Base-by-base conservation (phyloP, 2,888 invertebrate species). In the Oithona nana region DNA sequence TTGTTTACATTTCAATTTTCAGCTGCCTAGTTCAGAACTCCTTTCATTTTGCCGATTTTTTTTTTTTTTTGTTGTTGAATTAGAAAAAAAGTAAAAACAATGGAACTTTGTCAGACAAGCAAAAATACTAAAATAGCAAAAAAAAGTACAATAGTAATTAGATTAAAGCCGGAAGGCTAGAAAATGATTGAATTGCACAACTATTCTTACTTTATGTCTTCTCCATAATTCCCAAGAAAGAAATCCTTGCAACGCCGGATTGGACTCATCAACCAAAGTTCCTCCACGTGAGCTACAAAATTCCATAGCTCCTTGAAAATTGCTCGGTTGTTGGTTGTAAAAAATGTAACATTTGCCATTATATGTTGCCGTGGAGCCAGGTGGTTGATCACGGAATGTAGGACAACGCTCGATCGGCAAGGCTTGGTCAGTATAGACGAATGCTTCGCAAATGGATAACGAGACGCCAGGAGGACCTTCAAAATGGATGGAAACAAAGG, bases 331-430 rank as follows among this genome's bases (percentile, higher is more conserved):
- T 13, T 86, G 78, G 71, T 88, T 87, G 75, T 92, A 89, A 77
- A 92, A 92, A 65, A 89, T 87, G 74, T 92, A 92, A 71, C 92
- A 92, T 75, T 90, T 92, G 65, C 92, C 90, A 69, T 92, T 90
- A 76, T 92, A 92, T 0, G 90, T 90, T 0, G 90, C 89, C 0
- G 89, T 84, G 64, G 88, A 88, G 26, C 92, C 92, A 0, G 89
- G 88, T 0, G 90, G 90, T 71, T 90, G 90, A 69, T 92, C 90
- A 26, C 92, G 75, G 76, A 90, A 92, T 68, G 88, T 86, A 0
- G 92, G 92, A 71, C 92, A 92, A 59, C 90, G 78, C 73, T 92
- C 92, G 64, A 92, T 89, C 0, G 89, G 89, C 65, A 89, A 72
- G 0, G 89, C 89, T 76, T 83, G 86, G 73, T 92, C 92, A 0